These are phyloP conservation scores for Ammospiza caudacuta DNA, from an alignment of 2,113 vertebrate species.

Conservation along the genomic window DNA sequence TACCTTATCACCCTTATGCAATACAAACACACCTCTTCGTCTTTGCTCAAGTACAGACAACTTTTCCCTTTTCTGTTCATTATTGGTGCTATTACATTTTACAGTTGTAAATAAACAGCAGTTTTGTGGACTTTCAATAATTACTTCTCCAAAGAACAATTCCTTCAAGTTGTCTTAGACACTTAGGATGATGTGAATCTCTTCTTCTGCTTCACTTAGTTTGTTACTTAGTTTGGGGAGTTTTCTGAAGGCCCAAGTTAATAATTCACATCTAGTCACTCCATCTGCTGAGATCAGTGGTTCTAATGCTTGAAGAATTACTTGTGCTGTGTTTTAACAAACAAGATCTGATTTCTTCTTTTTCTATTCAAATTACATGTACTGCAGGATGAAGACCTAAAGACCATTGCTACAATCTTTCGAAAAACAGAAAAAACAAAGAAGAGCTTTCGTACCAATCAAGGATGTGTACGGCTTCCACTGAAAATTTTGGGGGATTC, in stretches of 20 bases:
- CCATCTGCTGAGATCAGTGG: background rate
- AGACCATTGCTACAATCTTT: background rate
- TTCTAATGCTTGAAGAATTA: background rate
- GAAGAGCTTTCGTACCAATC: background rate
- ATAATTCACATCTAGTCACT: background rate
- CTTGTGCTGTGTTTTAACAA: background rate
- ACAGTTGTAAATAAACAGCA: background rate
- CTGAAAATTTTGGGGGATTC: accelerated
- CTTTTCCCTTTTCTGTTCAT: background rate
- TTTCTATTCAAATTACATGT: background rate
- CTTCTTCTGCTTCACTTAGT: background rate
- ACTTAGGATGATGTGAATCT: background rate
- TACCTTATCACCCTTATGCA: background rate
- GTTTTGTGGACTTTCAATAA: background rate
- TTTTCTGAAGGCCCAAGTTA: background rate
- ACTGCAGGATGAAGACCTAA: background rate
- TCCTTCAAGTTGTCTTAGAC: background rate
- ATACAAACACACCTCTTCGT: background rate
- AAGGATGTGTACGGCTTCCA: background rate
- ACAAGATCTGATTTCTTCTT: background rate
- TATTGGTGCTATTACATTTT: background rate
- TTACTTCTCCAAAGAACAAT: background rate
- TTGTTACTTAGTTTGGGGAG: background rate
- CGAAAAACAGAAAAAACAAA: background rate
- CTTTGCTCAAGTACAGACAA: background rate